Conservation (phyloP, 2,113 vertebrate species). For the Grammomys dolichurus region DNA sequence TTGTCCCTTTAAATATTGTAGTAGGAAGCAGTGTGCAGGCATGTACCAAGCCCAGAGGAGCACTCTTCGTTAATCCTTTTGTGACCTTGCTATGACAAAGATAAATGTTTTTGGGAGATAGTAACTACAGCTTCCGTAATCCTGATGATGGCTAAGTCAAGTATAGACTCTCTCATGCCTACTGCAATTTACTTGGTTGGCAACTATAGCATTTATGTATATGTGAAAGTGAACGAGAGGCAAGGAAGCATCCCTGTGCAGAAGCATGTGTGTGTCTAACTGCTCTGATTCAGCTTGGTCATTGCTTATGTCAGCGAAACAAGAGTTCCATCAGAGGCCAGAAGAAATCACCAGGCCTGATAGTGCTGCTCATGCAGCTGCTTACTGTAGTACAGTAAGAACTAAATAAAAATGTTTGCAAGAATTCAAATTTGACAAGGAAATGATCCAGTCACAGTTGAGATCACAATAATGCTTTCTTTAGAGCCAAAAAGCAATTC, state of each 20-base stretch:
- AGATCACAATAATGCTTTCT: constrained; percentile 37
- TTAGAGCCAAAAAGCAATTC: constrained; percentile 49
- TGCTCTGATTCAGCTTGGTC: not conserved
- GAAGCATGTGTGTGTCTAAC: not conserved
- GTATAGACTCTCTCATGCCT: constrained; percentile 17
- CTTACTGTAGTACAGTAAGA: not conserved
- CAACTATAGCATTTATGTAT: not conserved
- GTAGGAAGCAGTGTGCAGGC: constrained; percentile 30
- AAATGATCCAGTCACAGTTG: not conserved
- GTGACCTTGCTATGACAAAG: constrained; percentile 49
- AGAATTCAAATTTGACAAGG: constrained; percentile 41
- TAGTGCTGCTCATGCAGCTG: constrained; percentile 27
- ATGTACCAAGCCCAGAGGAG: constrained; percentile 21
- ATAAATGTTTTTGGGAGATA: constrained; percentile 50
- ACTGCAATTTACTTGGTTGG: not conserved
- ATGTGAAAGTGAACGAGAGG: not conserved
- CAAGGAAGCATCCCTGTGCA: not conserved
- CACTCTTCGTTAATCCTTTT: constrained; percentile 16
- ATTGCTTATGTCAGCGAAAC: not conserved
- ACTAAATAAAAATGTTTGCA: not conserved
- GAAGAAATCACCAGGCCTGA: not conserved
- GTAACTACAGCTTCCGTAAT: constrained; percentile 21
- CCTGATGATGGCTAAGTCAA: not conserved
- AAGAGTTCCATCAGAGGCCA: not conserved
- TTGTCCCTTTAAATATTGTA: constrained; percentile 59